phyloP scores from a whole-genome alignment of 2,797 vertebrate species.

The Cirrhinus mrigala region DNA sequence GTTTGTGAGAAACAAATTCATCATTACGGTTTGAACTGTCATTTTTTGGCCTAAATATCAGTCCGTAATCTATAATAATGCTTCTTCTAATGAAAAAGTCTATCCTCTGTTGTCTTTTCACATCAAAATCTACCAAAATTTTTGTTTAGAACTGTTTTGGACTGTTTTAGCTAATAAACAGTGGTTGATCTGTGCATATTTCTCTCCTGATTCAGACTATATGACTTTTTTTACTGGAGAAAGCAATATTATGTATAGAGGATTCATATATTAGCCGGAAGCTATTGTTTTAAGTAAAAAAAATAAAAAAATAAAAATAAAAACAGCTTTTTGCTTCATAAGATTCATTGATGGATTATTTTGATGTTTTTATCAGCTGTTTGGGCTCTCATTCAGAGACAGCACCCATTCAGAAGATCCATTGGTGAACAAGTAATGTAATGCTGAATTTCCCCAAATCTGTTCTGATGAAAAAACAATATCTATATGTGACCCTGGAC shows the following conservation, averaged over 20 bases:
- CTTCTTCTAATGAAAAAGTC: neutral
- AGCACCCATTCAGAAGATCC: neutral
- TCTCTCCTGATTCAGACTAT: no score
- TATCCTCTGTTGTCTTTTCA: neutral
- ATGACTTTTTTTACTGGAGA: neutral
- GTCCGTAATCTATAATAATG: neutral
- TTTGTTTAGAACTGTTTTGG: neutral
- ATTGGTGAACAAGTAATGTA: neutral
- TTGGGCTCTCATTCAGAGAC: neutral
- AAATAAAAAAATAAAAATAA: no score
- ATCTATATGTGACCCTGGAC: no score
- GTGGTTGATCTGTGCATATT: neutral
- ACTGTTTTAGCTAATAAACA: neutral
- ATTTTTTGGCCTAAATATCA: neutral
- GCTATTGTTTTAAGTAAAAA: neutral
- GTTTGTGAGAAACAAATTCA: no score
- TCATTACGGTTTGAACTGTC: no score
- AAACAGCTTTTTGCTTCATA: neutral
- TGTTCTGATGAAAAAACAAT: neutral
- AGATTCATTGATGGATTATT: neutral
- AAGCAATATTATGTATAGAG: neutral
- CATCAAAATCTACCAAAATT: neutral
- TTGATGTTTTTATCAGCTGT: neutral
- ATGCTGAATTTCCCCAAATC: neutral
- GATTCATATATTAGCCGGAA: neutral